Base-by-base conservation (phyloP, 2,888 invertebrate species). In the Mimumesa dahlbomi region DNA sequence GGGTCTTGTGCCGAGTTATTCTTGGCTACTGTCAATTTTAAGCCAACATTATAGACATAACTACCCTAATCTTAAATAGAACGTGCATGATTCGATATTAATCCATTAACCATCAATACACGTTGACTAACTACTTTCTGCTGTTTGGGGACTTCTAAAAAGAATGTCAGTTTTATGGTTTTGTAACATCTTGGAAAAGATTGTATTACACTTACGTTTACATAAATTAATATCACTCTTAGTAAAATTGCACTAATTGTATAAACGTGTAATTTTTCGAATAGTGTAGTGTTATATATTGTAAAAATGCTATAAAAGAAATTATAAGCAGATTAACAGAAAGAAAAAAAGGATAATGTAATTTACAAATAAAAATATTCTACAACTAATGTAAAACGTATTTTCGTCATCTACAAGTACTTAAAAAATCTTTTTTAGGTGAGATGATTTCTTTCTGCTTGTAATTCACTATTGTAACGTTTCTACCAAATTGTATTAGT, bases 1-100 rank as follows among this genome's bases (percentile, higher is more conserved):
- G 77, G 79, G 75, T 81, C 80, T 74, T 82, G 81, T 83, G 85
- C 83, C 82, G 84, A 85, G 84, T 81, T 84, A 83, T 81, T 81
- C 78, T 79, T 83, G 81, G 83, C 84, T 78, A 82, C 85, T 83
- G 85, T 85, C 85, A 75, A 74, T 76, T 79, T 79, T 85, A 85
- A 84, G 83, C 83, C 83, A 85, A 84, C 77, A 73, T 74, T 82
- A 81, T 74, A 82, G 74, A 83, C 67, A 73, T 82, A 83, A 67
- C 73, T 84, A 84, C 52, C 68, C 78, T 84, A 82, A 72, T 75
- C 75, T 80, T 81, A 84, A 80, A 80, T 82, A 82, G 72, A 77
- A 82, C 81, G 81, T 80, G 79, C 57, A 81, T 76, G 77, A 75
- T 72, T 71, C 59, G 78, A 81, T 82, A 77, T 75, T 81, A 69